Base-by-base conservation (phyloP, 92 coral and sea anemone genomes). In the Zoanthus sansibaricus region DNA sequence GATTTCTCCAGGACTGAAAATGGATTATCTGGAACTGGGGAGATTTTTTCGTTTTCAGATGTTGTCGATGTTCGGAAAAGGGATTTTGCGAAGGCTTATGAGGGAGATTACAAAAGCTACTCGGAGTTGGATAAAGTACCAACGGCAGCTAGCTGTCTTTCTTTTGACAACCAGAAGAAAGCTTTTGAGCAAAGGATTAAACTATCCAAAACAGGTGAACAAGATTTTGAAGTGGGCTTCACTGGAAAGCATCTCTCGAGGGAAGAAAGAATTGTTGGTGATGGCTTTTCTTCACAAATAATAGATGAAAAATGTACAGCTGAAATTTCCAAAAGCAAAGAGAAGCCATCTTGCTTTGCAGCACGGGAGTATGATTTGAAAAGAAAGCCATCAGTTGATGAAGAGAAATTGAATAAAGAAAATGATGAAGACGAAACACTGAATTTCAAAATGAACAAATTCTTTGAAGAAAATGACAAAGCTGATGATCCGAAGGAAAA, bases 391-490 rank as follows among this genome's bases (percentile, higher is more conserved):
- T 52, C 46, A 6, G 64, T 15, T 6, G 82, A 51, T 9, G 32
- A 54, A 4, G 12, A 14, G 13, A 0, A 4, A 15, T 10, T 54
- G 20, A 7, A 49, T 10, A 46, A 25, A 12, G 82, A 76, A 52
- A 54, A 14, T 1, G 82, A 76, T 25, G 82, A 76, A 3, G 47
- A 11, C 21, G 82, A 76, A 52, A 76, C 82, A 30, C 54, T 76
- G 68, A 76, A 30, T 51, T 76, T 76, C 13, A 76, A 76, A 52
- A 76, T 76, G 82, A 76, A 31, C 68, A 76, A 76, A 55, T 76
- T 76, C 67, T 76, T 76, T 76, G 82, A 76, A 54, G 82, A 76
- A 76, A 58, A 76, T 46, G 62, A 76, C 17, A 76, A 54, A 32
- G 82, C 7, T 76, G 20, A 25, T 76, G 82, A 76, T 76, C 25